Percentiles rank a stretch among this genome's conserved stretches.
These are phyloP conservation scores for Bos javanicus DNA, from an alignment of 2,113 vertebrate species.

Conservation along the genomic window DNA sequence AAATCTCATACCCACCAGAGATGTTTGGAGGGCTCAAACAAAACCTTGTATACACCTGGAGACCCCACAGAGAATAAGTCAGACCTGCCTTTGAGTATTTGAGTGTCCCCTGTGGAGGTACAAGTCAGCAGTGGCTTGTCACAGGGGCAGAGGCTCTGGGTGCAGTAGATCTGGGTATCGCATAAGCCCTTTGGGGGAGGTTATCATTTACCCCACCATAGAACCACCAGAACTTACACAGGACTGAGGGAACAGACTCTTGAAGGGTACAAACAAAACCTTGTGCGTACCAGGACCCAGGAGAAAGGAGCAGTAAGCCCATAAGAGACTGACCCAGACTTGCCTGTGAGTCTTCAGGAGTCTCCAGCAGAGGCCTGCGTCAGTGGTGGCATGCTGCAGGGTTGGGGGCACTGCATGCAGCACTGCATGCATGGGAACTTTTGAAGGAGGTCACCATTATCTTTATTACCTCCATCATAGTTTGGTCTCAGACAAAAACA, in stretches of 20 bases:
- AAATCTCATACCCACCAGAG: not conserved
- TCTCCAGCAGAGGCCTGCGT: rapidly evolving
- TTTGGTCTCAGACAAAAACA: not conserved
- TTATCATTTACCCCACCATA: not conserved
- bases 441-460: not conserved
- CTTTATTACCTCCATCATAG: not conserved
- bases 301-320: not conserved
- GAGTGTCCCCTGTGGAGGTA: not conserved
- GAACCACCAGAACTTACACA: not conserved
- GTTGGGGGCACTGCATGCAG: not conserved
- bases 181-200: not conserved
- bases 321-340: not conserved
- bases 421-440: not conserved
- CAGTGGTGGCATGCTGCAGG: not conserved
- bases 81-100: not conserved
- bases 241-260: not conserved
- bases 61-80: not conserved
- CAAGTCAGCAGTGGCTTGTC: not conserved
- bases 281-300: not conserved
- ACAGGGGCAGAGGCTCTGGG: not conserved
- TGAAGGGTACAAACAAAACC: not conserved
- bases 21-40: not conserved
- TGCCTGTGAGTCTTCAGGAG: not conserved
- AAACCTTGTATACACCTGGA: not conserved
- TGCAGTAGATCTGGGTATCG: not conserved